Evolutionary conservation across 1,140 invertebrate species (phyloP).

Genomic region (Scaptomyza montana): DNA sequence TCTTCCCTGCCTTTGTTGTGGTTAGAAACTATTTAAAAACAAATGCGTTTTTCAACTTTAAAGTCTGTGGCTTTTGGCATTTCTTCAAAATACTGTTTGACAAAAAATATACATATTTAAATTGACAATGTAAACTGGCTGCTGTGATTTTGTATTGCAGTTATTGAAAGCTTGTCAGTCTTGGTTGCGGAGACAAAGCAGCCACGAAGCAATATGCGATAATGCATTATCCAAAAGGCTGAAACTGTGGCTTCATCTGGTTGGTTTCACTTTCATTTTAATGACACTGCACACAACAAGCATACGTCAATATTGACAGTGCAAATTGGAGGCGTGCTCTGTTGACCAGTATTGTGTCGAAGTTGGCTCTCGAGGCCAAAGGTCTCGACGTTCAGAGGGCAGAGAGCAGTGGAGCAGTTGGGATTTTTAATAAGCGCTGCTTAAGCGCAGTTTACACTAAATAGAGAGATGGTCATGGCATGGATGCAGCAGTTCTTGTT

Average conservation of each 20-base stretch:
- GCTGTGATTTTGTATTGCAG: background rate
- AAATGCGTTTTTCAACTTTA: background rate
- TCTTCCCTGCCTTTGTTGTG: too few species aligned
- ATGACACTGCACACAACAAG: slow-evolving; percentile 48
- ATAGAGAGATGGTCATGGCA: slow-evolving; percentile 9
- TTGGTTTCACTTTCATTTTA: slow-evolving; percentile 62
- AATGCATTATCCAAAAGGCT: slow-evolving; percentile 34
- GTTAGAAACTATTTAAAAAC: too few species aligned
- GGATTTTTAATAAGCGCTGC: slow-evolving; percentile 36
- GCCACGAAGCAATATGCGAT: slow-evolving; percentile 8
- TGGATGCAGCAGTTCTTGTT: slow-evolving; percentile 5
- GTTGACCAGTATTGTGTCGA: slow-evolving; percentile 22
- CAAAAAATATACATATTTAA: too few species aligned
- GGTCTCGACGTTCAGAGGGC: slow-evolving; percentile 12
- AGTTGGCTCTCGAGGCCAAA: slow-evolving; percentile 23
- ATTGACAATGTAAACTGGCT: too few species aligned
- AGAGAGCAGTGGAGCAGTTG: background rate
- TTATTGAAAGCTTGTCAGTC: background rate
- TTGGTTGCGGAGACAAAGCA: background rate
- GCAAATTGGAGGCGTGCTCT: slow-evolving; percentile 61
- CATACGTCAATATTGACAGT: slow-evolving; percentile 46
- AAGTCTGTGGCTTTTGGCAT: background rate
- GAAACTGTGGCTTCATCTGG: slow-evolving; percentile 39
- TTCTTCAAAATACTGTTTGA: too few species aligned
- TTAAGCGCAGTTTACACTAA: slow-evolving; percentile 26